Conservation (phyloP, 1,140 invertebrate species). For the Geopemphigus sp. region DNA sequence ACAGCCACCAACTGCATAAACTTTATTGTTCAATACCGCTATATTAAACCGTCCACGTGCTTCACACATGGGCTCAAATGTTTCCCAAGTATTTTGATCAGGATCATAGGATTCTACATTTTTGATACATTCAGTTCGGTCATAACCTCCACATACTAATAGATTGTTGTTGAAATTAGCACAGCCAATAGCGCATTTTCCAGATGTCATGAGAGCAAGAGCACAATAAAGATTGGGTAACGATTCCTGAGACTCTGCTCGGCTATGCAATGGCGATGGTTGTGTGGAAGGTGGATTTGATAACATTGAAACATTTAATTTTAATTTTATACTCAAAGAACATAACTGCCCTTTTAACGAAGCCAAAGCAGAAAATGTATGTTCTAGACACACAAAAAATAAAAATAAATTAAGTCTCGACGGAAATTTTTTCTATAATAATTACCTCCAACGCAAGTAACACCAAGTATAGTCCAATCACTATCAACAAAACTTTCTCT, state of each 20-base stretch:
- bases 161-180: conserved; percentile 67
- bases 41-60: conserved; percentile 74
- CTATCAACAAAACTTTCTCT: conserved; percentile 62
- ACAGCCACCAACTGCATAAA: conserved; percentile 77
- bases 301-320: conserved; percentile 59
- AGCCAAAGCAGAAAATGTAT: conserved; percentile 67
- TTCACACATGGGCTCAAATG: conserved; percentile 67
- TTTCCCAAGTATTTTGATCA: conserved; percentile 67
- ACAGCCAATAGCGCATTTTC: conserved; percentile 73
- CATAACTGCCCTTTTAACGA: conserved; percentile 65
- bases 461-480: conserved; percentile 68
- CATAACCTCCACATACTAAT: conserved; percentile 79
- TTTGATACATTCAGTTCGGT: conserved; percentile 77
- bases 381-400: conserved; percentile 56
- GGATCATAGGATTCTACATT: conserved; percentile 73
- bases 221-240: conserved; percentile 62
- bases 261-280: conserved; percentile 33
- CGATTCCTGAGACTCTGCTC: conserved; percentile 47
- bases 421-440: conserved; percentile 35
- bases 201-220: conserved; percentile 66
- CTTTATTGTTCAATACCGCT: conserved; percentile 64
- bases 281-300: conserved; percentile 55
- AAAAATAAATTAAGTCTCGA: not conserved
- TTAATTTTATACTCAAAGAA: conserved; percentile 65
- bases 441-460: conserved; percentile 60